Conservation (phyloP, 2,113 vertebrate species). For the Dicaeum eximium region DNA sequence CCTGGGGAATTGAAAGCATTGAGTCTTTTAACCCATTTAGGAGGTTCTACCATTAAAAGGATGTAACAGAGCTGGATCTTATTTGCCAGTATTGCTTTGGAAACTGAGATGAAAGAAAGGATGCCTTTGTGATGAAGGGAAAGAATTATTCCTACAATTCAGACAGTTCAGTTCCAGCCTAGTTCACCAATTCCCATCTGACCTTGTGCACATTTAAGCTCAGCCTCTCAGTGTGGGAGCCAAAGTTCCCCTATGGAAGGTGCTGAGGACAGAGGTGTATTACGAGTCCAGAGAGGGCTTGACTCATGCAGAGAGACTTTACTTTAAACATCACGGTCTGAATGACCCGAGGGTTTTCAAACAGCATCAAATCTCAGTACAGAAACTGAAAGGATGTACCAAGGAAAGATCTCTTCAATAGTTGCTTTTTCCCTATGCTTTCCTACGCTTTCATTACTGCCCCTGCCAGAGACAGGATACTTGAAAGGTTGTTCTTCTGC, state of each 20-base stretch:
- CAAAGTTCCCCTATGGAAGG: not conserved
- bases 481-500: conserved; percentile 55
- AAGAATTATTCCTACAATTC: conserved; percentile 1
- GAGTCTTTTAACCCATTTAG: not conserved
- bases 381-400: conserved; percentile 29
- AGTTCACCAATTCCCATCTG: not conserved
- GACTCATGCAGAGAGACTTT: not conserved
- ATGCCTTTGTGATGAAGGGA: conserved; percentile 5
- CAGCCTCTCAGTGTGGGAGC: not conserved
- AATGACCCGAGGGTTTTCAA: conserved; percentile 15
- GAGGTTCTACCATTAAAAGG: not conserved
- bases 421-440: not conserved
- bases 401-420: conserved; percentile 20
- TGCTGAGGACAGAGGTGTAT: not conserved
- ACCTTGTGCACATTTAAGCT: not conserved
- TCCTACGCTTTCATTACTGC: conserved; percentile 24
- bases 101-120: conserved; percentile 28
- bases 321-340: conserved; percentile 19
- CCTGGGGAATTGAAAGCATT: not conserved
- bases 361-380: not conserved
- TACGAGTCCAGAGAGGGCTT: not conserved
- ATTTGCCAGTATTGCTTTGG: conserved; percentile 25
- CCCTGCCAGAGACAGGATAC: conserved; percentile 17
- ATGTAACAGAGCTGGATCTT: not conserved
- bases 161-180: conserved; percentile 12